phyloP scores from a whole-genome alignment of 2,888 invertebrate genomes.

The Pyrrhia umbra region DNA sequence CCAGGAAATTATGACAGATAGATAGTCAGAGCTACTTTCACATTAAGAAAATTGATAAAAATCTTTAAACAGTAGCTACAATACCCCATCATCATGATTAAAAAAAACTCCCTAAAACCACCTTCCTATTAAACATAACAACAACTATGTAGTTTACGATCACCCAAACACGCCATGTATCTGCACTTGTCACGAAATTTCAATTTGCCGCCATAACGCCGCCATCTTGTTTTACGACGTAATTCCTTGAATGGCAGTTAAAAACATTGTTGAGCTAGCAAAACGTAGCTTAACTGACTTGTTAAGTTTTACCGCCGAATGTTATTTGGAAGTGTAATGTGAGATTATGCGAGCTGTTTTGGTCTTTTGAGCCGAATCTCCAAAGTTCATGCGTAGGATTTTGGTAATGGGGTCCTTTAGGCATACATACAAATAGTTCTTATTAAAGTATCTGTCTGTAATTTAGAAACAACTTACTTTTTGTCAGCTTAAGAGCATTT shows the following conservation, averaged over 20 bases:
- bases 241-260: slow-evolving; percentile 64
- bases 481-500: neutral
- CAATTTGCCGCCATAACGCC: slow-evolving; percentile 64
- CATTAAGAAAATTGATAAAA: too few relatives aligned
- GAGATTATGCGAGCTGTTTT: slow-evolving; percentile 10
- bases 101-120: neutral
- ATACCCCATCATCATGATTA: neutral
- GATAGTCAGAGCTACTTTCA: too few relatives aligned
- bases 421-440: neutral
- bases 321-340: slow-evolving; percentile 25
- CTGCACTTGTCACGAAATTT: slow-evolving; percentile 65
- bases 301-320: slow-evolving; percentile 49
- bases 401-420: neutral
- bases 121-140: slow-evolving; percentile 23
- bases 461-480: slow-evolving; percentile 1
- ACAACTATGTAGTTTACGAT: slow-evolving; percentile 60
- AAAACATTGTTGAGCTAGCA: slow-evolving; percentile 62
- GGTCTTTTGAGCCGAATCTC: slow-evolving; percentile 8
- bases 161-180: slow-evolving; percentile 53
- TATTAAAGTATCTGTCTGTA: neutral
- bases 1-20: too few relatives aligned
- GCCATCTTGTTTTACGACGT: slow-evolving; percentile 63
- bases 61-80: neutral
- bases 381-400: neutral
- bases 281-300: slow-evolving; percentile 54